A percentile compares a stretch with the other conserved stretches of the same genome.
phyloP scores from a whole-genome alignment of 2,888 invertebrate species.

The Caradrina clavipalpis region DNA sequence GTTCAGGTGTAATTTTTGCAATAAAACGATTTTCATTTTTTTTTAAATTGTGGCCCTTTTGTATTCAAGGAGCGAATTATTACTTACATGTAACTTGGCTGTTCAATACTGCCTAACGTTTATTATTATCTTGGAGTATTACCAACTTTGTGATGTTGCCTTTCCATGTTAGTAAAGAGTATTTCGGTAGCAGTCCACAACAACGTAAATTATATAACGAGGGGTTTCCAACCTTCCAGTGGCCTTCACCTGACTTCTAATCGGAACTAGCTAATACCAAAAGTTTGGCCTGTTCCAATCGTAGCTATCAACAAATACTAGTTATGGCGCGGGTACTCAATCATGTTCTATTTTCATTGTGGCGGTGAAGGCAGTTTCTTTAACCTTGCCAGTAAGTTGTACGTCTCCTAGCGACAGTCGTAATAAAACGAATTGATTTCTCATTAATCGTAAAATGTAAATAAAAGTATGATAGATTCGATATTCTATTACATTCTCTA shows the following conservation, averaged over 20 bases:
- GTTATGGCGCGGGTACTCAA: constrained; percentile 12
- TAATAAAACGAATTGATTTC: constrained; percentile 8
- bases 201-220: constrained; percentile 8
- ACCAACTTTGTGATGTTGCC: constrained; percentile 6
- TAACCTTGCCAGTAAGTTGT: neutral
- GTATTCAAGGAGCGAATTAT: too few species aligned
- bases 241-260: constrained; percentile 16
- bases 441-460: neutral
- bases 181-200: neutral
- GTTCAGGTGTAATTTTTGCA: too few species aligned
- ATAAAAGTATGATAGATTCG: constrained; percentile 3
- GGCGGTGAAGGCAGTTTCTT: neutral
- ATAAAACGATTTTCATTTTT: too few species aligned
- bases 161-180: constrained; percentile 10
- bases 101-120: neutral
- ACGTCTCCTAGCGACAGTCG: constrained; percentile 2
- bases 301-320: constrained; percentile 2
- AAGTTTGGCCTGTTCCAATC: constrained; percentile 15
- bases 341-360: constrained; percentile 16
- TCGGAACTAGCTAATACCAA: constrained; percentile 11
- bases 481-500: neutral
- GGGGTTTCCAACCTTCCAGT: constrained; percentile 5
- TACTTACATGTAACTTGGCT: too few species aligned
- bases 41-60: too few species aligned
- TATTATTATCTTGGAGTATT: neutral